phyloP scores from a whole-genome alignment of 2,797 vertebrate species.

The Stomatorhinus walkeri region DNA sequence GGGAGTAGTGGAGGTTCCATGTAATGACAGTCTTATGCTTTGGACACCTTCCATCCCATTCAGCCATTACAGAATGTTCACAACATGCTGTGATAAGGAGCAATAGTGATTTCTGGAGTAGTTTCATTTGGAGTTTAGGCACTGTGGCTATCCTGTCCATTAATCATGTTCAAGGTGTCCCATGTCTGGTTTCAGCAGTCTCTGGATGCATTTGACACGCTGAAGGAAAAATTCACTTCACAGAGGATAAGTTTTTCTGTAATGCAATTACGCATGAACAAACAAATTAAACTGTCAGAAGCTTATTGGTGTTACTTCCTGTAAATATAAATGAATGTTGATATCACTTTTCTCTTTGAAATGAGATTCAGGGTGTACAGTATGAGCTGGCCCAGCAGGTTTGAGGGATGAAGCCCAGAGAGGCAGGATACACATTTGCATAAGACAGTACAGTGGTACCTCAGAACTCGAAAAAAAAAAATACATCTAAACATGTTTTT shows the following conservation, averaged over 20 bases:
- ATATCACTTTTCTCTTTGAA: background rate
- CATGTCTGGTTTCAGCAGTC: background rate
- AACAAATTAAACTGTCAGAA: background rate
- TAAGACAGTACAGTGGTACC: background rate
- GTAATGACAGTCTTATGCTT: background rate
- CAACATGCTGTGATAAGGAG: background rate
- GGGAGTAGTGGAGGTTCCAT: background rate
- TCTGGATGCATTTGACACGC: background rate
- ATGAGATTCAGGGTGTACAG: background rate
- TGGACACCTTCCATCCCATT: background rate
- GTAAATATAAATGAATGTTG: background rate
- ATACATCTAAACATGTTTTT: no score
- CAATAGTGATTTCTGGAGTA: background rate
- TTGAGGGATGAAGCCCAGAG: background rate
- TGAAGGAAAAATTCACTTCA: background rate
- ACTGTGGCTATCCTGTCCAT: background rate
- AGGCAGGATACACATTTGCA: background rate
- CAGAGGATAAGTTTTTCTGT: background rate
- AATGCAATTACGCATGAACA: background rate
- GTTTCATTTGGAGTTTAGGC: background rate
- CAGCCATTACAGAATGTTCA: background rate
- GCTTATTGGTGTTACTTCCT: slow-evolving; percentile 17
- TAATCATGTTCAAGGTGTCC: background rate
- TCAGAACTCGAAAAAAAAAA: no score
- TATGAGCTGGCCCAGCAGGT: background rate